Base-by-base conservation (phyloP, 1,140 invertebrate species). In the Drosophila repleta region DNA sequence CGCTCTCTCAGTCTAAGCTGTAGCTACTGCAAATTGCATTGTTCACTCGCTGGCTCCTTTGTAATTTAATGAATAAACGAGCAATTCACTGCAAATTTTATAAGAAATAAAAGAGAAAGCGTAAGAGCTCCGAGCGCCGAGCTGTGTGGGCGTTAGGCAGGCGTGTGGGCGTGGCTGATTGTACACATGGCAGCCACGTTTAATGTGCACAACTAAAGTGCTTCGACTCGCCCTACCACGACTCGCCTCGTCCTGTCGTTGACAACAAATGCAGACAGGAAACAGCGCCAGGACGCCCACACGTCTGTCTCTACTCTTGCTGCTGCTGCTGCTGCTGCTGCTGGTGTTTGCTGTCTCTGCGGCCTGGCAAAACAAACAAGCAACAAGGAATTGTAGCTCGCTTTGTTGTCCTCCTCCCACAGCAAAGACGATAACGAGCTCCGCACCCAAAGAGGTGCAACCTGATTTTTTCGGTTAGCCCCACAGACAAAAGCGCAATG, bases 11-110 rank as follows among this genome's bases (percentile, higher is more conserved):
- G 10, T 29, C 64, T 24, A 18, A 32, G 10, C 37, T 52, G 46
- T 53, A 21, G 24, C 15, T 53, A 18, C 18, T 35, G 55, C 39
- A 64, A 65, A 71, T 75, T 75, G 67, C 61, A 75, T 71, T 71
- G 67, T 75, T 64, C 68, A 18, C 26, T 58, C 49, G 20, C 53
- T 48, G 18, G 32, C 39, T 58, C 21, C 71, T 52, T 74, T 63
- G 71, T 65, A 60, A 71, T 71, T 75, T 71, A 75, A 75, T 75
- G 67, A 75, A 75, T 75, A 75, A 74, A 70, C 53, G 66, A 70
- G 72, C 67, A 60, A 65, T 71, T 60, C 67, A 48, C 61, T 64
- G 17, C 35, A 75, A 75, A 65, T 75, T 75, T 70, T 61, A 75
- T 74, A 61, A 65, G 46, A 65, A 64, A 15, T 8, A 43, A 43